These are phyloP conservation scores for Melanotus villosus DNA, from an alignment of 2,888 invertebrate species.

Conservation along the genomic window DNA sequence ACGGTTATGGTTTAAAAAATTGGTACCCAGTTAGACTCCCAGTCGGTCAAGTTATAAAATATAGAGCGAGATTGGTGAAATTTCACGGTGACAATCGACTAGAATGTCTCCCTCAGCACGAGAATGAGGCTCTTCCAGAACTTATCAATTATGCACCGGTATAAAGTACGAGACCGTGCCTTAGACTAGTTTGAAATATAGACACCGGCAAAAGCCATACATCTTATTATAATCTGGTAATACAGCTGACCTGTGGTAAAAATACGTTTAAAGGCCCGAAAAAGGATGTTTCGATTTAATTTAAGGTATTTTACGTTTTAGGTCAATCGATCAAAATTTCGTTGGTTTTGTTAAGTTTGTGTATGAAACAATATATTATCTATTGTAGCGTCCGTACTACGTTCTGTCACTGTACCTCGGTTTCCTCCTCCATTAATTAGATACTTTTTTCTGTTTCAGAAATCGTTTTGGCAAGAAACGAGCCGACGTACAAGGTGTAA, in stretches of 20 bases:
- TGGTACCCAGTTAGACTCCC: background rate
- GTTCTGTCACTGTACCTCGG: background rate
- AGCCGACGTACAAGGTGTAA: slow-evolving; percentile 51
- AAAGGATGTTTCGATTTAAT: too few relatives aligned
- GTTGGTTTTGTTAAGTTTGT: background rate
- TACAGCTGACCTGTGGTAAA: slow-evolving; percentile 10
- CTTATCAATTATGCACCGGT: slow-evolving; percentile 29
- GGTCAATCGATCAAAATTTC: too few relatives aligned
- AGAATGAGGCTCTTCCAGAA: slow-evolving; percentile 18
- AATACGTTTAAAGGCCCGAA: too few relatives aligned
- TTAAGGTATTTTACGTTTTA: too few relatives aligned
- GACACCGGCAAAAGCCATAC: slow-evolving; percentile 1
- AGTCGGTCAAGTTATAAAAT: slow-evolving; percentile 20
- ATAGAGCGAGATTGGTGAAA: slow-evolving; percentile 10
- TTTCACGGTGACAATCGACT: slow-evolving; percentile 21
- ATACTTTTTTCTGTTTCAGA: slow-evolving; percentile 23
- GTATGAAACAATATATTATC: background rate
- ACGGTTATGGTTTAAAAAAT: background rate
- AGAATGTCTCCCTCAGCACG: slow-evolving; percentile 17
- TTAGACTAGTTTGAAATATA: slow-evolving; percentile 20
- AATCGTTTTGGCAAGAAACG: slow-evolving; percentile 26
- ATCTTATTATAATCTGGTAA: slow-evolving; percentile 10
- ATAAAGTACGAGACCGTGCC: slow-evolving; percentile 15
- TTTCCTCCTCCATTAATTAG: slow-evolving; percentile 16
- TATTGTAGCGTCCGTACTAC: background rate